These are phyloP conservation scores for Luidia sarsii DNA, from an alignment of 53 echinoderm and acorn worm genomes.

Conservation along the genomic window DNA sequence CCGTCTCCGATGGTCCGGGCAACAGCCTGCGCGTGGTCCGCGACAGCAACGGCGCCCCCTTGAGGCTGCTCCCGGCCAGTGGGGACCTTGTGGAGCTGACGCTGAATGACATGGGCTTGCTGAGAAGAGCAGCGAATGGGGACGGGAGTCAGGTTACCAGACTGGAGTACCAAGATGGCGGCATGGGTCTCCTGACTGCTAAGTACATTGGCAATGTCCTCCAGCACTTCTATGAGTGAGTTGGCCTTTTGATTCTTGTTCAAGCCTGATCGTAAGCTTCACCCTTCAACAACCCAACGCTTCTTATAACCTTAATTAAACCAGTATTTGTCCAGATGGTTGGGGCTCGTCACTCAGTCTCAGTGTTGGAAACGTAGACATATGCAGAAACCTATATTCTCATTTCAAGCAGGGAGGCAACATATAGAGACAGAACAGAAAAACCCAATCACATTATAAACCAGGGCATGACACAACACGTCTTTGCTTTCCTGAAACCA, in stretches of 20 bases:
- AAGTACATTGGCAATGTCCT: slow-evolving; percentile 67
- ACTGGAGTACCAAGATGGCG: slow-evolving; percentile 68
- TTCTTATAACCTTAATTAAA: too few relatives aligned
- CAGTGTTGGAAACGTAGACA: too few relatives aligned
- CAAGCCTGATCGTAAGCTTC: neutral
- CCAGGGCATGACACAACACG: too few relatives aligned
- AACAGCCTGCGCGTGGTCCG: slow-evolving; percentile 41
- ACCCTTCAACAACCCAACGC: too few relatives aligned
- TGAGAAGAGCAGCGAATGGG: slow-evolving; percentile 36
- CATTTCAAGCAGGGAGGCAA: too few relatives aligned
- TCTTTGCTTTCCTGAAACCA: too few relatives aligned
- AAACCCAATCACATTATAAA: too few relatives aligned
- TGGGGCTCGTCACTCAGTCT: too few relatives aligned
- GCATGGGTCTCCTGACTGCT: slow-evolving; percentile 68
- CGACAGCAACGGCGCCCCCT: slow-evolving; percentile 23
- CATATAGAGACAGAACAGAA: too few relatives aligned
- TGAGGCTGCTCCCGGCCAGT: slow-evolving; percentile 55
- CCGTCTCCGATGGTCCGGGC: slow-evolving; percentile 72
- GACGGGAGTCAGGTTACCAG: slow-evolving; percentile 48
- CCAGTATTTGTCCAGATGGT: too few relatives aligned
- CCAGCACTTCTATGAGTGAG: slow-evolving; percentile 81
- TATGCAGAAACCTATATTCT: too few relatives aligned
- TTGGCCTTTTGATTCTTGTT: neutral
- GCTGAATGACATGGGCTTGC: slow-evolving; percentile 55
- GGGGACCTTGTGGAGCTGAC: slow-evolving; percentile 49